Base-by-base conservation (phyloP, 2,797 vertebrate species). In the Hoplostethus mediterraneus region DNA sequence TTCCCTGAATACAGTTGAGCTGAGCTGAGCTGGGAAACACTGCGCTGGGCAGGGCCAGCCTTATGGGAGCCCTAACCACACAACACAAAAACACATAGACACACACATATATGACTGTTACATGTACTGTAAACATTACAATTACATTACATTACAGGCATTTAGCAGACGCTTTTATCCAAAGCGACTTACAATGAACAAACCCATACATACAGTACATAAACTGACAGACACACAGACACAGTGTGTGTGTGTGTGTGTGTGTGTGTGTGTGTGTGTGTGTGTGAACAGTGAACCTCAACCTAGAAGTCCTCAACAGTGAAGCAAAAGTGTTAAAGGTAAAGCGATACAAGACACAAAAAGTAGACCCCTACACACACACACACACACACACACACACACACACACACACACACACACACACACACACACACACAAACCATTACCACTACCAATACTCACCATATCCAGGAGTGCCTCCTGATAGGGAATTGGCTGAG, bases 381-480 rank as follows among this genome's bases (percentile, higher is more conserved):
- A 25, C 54, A 75, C n/a, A n/a, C n/a, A n/a, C n/a, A n/a, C n/a
- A n/a, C n/a, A n/a, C n/a, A n/a, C n/a, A n/a, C n/a, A n/a, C n/a
- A n/a, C n/a, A n/a, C 61, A 62, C 21, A 28, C 28, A 38, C 38
- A 21, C 12, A 38, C 53, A 40, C 40, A 68, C 56, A 45, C 31
- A 59, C 21, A 40, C 28, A 61, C 13, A 48, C 31, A 59, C 12
- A 53, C 63, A 54, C 48, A 71, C 49, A 47, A 63, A 38, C 10
- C 33, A 69, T 47, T 9, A 44, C 12, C 12, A 55, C 6, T 2
- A 13, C 0, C 2, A 40, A 16, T 71, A 92, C 94, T 95, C 87
- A 95, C 95, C 95, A 95, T 78, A 95, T 95, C 95, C 95, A 95
- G 60, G 95, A 95, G 83, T 95, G 95, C 65, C 95, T 92, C 81